These are phyloP conservation scores for Eubasilissa splendida DNA, from an alignment of 2,888 invertebrate species.

Conservation along the genomic window DNA sequence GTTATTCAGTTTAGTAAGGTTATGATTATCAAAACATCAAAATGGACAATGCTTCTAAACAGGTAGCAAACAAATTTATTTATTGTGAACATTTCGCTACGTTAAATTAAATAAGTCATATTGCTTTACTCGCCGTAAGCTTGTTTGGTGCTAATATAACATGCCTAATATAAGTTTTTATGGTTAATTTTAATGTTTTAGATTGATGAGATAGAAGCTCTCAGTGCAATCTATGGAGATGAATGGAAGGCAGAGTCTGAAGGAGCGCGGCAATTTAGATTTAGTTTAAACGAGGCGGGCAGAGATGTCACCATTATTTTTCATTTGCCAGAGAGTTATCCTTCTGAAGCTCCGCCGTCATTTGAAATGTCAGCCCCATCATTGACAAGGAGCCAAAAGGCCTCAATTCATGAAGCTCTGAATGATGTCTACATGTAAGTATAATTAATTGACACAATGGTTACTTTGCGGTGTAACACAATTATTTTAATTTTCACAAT, in stretches of 20 bases:
- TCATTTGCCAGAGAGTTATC: constrained; percentile 78
- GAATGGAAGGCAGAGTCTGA: constrained; percentile 78
- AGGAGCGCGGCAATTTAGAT: constrained; percentile 73
- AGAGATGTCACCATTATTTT: constrained; percentile 75
- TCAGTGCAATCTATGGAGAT: constrained; percentile 80
- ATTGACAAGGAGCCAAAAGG: constrained; percentile 75
- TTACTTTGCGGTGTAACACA: too few species aligned
- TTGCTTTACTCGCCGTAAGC: too few species aligned
- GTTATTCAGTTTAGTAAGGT: too few species aligned
- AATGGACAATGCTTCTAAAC: constrained; percentile 26
- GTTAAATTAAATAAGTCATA: too few species aligned
- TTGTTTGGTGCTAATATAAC: too few species aligned
- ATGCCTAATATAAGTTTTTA: background rate
- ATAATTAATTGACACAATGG: too few species aligned
- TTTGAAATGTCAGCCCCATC: constrained; percentile 83
- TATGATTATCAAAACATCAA: background rate
- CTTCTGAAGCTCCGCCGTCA: constrained; percentile 76
- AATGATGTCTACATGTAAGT: constrained; percentile 80
- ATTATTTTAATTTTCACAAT: too few species aligned
- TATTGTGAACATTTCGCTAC: too few species aligned
- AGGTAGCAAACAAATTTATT: background rate
- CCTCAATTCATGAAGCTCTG: constrained; percentile 71
- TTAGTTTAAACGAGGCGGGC: constrained; percentile 71
- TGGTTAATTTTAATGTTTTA: constrained; percentile 60
- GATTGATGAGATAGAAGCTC: constrained; percentile 81